Evolutionary conservation across 2,888 invertebrate genomes (phyloP), one percentile per base, ranked within the genome.

Genomic region (Serrognathus titanus): DNA sequence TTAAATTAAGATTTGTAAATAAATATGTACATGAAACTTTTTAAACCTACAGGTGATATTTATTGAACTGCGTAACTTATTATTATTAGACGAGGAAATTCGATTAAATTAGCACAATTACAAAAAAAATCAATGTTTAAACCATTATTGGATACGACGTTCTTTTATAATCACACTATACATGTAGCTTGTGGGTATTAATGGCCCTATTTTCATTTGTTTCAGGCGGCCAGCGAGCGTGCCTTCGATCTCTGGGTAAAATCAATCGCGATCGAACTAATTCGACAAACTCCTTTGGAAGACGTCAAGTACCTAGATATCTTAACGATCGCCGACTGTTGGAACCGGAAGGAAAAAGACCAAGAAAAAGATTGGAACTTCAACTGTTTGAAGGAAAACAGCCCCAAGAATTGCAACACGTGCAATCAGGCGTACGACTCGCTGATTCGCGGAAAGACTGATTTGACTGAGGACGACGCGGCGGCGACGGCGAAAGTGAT

Each of bases 191-290:
- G n/a, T n/a, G n/a, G n/a, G n/a, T n/a, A 31, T 7, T 31, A 31
- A 31, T 31, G 24, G 6, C 24, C 16, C n/a, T 53, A 59, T 53
- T 60, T 57, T 59, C 62, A 65, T 64, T 79, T 76, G 76, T 85
- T 83, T 53, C 81, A 89, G 89, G 84, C 86, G 71, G 83, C 84
- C 75, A 85, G 82, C 70, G 85, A 86, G 73, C 81, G 83, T 67
- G 83, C 85, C 67, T 89, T 88, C 75, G 84, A 87, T 75, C 82
- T 85, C 56, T 89, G 89, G 89, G 87, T 88, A 69, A 85, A 86
- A 69, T 85, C 87, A 53, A 82, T 89, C 60, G 89, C 88, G 51
- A 85, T 88, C 61, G 88, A 89, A 74, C 82, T 89, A 62, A 85
- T 89, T 63, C 83, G 88, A 2, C 89, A 89, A 73, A 89, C 89